Evolutionary conservation across 2,888 invertebrate genomes (phyloP), one percentile per base, ranked within the genome.

Genomic region (Eilema caniola): DNA sequence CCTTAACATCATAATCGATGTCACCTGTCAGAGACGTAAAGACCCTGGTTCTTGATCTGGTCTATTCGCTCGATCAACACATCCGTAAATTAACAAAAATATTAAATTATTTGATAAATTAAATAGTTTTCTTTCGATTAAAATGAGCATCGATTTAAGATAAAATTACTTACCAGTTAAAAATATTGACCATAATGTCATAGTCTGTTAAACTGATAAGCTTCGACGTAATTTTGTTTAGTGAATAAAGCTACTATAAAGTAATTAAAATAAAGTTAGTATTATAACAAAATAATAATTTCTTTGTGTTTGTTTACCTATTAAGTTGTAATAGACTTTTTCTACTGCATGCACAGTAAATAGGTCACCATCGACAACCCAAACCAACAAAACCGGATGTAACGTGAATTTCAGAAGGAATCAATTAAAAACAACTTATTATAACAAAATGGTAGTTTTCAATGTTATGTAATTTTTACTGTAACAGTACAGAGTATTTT

Each of bases 361-460:
- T 47, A 14, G 66, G 56, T 67, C 72, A 82, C 73, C 75, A 82
- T 82, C 73, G 78, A 80, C 75, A 82, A 75, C 68, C 20, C 60
- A 56, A 20, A 10, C 20, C 20, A 16, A 20, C 20, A 20, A 47
- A 47, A 68, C 81, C 81, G 81, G 83, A 81, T 75, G 66, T 79
- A 37, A 37, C 65, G 65, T 65, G n/a, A 23, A 47, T 14, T 20
- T 64, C 33, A 16, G 25, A 12, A 33, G 12, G 16, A 41, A 25
- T 16, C 24, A 62, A 20, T n/a, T 20, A 62, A 41, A n/a, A 53
- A n/a, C 20, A n/a, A 53, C 8, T 53, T 53, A 20, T 53, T 53
- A 1, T 53, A n/a, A 53, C 53, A 53, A 7, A n/a, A 20, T 53
- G 10, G 8, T 53, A 53, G 10, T 53, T 10, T 53, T 53, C 10